Evolutionary conservation across 2,797 vertebrate species (phyloP), one percentile per base, ranked within the genome.

Genomic region (Sarcophilus harrisii): DNA sequence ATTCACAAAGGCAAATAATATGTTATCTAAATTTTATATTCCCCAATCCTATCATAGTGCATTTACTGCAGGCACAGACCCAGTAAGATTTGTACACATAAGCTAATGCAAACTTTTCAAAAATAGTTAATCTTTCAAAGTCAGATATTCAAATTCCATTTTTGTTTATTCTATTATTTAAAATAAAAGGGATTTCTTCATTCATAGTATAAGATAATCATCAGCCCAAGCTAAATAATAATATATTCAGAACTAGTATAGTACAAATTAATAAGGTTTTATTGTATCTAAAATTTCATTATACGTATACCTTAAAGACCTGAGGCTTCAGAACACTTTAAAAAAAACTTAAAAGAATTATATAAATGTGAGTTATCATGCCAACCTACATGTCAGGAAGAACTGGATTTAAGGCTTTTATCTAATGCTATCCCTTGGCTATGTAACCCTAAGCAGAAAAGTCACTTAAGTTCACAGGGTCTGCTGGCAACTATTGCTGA

Each of bases 151-250:
- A 66, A 66, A 32, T 30, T 66, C 4, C 4, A 66, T n/a, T 66
- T 66, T n/a, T 66, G 30, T 66, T 66, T 66, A 66, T 32, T 66
- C 29, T 60, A 60, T 60, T 30, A 60, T 30, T 28, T 29, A 12
- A 60, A 10, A 57, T 55, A 10, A 55, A 55, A 55, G 54, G 9
- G 9, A 55, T 11, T 96, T 96, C 87, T 96, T 93, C 90, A 60
- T 95, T 29, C 95, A 90, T 28, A 94, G 66, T 52, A 91, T 91
- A 52, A 95, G 14, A 45, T 90, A 91, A 97, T 90, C 32, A 54
- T 1, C 87, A 87, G 91, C 81, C 62, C 62, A 66, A 92, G 16
- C 91, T 92, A 32, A 1, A 66, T 57, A 45, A 54, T 21, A 62
- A 87, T 30, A 95, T 62, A 49, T 24, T 45, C 57, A 93, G 62